Base-by-base conservation (phyloP, 1,140 invertebrate species). In the Drosophila murphyi region DNA sequence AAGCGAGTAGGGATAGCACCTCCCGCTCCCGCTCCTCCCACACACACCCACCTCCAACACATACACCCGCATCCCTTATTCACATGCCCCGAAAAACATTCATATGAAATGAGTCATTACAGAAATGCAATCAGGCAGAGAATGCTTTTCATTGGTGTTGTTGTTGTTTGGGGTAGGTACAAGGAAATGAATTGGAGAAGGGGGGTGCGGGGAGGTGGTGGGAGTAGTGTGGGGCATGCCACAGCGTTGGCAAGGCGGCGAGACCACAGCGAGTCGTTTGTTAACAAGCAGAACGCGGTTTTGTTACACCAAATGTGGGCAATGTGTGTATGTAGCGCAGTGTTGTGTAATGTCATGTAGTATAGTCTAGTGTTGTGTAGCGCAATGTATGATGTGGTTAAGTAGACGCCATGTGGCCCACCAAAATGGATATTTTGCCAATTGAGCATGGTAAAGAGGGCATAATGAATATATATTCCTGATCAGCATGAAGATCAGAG, bases 281-380 rank as follows among this genome's bases (percentile, higher is more conserved):
- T 88, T 88, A 88, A 89, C 85, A 88, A 85, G 76, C 83, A 83
- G 78, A 62, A 80, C 74, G 85, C 80, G 83, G 83, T 83, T 88
- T 88, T 88, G 80, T 79, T 89, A 79, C 85, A 82, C 85, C 85
- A 89, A 89, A 89, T 89, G 85, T 78, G 86, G 85, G 85, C 85
- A 89, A 89, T 20, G 85, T 89, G 81, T 88, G 85, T 83, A 89
- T 20, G 20, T 20, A 2, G 20, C 20, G 20, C 20, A 20, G 20
- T 20, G 20, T 20, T 20, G 20, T 20, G 20, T 20, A 20, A 20
- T 20, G 20, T 20, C 20, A 20, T 20, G 20, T 20, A 20, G 20
- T 20, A 2, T 20, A 20, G 20, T 20, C 20, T 20, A 20, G 20
- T 20, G 20, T 20, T 20, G 20, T 20, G 20, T 20, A 20, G 20